Base-by-base conservation (phyloP, 2,113 vertebrate genomes). In the Myotis yumanensis region DNA sequence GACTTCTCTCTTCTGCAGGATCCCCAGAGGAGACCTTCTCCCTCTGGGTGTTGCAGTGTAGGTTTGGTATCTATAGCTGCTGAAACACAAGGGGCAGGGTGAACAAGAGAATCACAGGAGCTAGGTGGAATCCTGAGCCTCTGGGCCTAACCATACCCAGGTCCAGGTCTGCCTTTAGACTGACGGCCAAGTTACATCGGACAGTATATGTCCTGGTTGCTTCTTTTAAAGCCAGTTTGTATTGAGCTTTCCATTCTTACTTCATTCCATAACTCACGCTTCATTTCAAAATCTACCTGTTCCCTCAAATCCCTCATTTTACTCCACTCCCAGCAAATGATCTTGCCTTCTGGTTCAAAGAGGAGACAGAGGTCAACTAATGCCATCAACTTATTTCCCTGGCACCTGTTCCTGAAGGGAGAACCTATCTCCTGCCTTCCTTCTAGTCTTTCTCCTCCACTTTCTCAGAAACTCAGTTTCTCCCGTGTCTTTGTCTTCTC, bases 91-190 rank as follows among this genome's bases (percentile, higher is more conserved):
- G 30, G 17, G 69, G 10, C 5, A 16, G 37, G 18, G 4, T 32
- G 30, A 14, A 72, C 12, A n/a, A 91, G 57, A 68, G 72, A 69
- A 35, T 43, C 3, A 1, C 2, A 57, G 57, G 9, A 52, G 40
- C n/a, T 52, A 48, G 16, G 35, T 46, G 35, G 18, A 30, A 12
- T 18, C 16, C 30, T 32, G 11, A 79, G 7, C 11, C 16, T 40
- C 46, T 48, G 79, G 0, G 12, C 30, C 81, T 46, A 32, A 16
- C 0, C 6, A 23, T 35, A 9, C 23, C 40, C 14, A 2, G 0
- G 32, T 15, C 28, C 20, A 69, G 54, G 11, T 64, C 40, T 75
- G 23, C 48, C 89, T 71, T 80, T 17, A 71, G 30, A 52, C 35
- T 43, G 51, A 66, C 17, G 51, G 43, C 54, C 66, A 84, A n/a